These are phyloP conservation scores for Catharus bicknelli DNA, from an alignment of 2,113 vertebrate species.

Conservation along the genomic window DNA sequence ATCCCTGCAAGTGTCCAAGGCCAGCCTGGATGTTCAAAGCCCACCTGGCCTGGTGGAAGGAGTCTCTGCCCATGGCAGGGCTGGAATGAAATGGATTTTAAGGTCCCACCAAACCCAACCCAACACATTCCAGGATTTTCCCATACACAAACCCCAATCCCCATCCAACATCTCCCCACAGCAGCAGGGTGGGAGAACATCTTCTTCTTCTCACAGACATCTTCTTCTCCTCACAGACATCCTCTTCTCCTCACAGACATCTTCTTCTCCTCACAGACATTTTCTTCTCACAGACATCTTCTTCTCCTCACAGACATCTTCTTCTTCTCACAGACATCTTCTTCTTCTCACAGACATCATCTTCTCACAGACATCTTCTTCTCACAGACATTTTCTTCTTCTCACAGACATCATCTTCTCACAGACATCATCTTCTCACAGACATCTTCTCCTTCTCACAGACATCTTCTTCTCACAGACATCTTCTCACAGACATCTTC, in stretches of 20 bases:
- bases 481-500: background rate
- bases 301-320: accelerated
- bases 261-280: background rate
- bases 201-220: background rate
- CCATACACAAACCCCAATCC: accelerated
- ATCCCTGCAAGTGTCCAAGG: background rate
- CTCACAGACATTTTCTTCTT: background rate
- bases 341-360: no score
- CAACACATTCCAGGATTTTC: background rate
- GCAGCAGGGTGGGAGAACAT: background rate
- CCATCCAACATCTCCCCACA: background rate
- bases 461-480: no score
- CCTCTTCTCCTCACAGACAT: background rate
- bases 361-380: background rate
- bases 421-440: accelerated
- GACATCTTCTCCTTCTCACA: background rate
- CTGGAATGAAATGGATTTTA: background rate
- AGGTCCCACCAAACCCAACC: background rate
- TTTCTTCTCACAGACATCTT: background rate
- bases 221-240: no score
- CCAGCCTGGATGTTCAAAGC: background rate
- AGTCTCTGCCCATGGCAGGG: background rate
- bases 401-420: background rate
- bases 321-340: no score
- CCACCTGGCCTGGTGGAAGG: background rate